Conservation (phyloP, 2,797 vertebrate species). For the Orientallactaga sibirica region DNA sequence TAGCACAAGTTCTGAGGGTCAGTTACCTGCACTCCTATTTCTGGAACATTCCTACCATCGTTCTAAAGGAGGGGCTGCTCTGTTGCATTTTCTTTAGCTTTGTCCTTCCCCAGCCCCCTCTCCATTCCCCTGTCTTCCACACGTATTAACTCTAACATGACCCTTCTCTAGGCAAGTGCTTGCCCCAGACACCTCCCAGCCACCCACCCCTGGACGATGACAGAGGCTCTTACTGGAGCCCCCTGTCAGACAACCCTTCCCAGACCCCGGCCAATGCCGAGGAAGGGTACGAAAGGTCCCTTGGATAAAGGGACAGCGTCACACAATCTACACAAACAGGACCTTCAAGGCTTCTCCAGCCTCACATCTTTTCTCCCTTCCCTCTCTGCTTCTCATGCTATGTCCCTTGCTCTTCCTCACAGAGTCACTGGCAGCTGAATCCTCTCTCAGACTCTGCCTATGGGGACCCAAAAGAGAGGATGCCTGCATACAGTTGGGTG, state of each 20-base stretch:
- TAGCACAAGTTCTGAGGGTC: background rate
- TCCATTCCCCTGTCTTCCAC: accelerated
- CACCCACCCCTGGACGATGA: background rate
- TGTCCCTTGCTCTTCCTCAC: background rate
- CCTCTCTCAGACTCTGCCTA: background rate
- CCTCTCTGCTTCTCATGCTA: accelerated
- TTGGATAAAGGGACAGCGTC: background rate
- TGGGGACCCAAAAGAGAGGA: accelerated
- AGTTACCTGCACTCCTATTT: background rate
- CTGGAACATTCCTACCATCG: accelerated
- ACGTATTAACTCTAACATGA: too few relatives aligned
- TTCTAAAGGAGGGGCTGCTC: background rate
- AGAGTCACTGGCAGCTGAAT: background rate
- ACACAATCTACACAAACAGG: too few relatives aligned
- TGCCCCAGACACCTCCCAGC: background rate
- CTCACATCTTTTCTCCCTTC: background rate
- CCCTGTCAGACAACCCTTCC: background rate
- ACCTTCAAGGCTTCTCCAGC: background rate
- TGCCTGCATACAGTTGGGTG: background rate
- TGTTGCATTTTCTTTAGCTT: background rate
- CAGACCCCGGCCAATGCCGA: background rate
- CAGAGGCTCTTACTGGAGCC: background rate
- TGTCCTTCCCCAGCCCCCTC: background rate
- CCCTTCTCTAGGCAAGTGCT: background rate
- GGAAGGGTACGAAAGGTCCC: background rate